Evolutionary conservation across 2,113 vertebrate genomes (phyloP).

Genomic region (Baryphthengus martii): DNA sequence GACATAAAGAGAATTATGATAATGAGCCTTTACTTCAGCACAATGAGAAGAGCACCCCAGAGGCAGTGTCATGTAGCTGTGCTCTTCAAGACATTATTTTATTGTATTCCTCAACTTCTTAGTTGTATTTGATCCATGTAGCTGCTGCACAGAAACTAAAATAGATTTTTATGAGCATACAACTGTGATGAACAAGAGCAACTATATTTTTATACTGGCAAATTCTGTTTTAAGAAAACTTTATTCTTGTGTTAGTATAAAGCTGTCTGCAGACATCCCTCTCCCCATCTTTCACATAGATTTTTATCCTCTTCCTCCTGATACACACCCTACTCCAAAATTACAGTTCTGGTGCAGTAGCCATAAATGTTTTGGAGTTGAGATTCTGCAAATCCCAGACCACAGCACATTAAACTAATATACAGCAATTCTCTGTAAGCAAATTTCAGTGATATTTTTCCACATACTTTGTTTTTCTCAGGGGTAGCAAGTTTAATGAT

Average conservation of each 20-base stretch:
- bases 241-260: neutral
- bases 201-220: neutral
- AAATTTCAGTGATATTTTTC: too few relatives aligned
- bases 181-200: neutral
- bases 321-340: neutral
- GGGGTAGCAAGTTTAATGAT: neutral
- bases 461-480: neutral
- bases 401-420: neutral
- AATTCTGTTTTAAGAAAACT: rapidly evolving
- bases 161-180: neutral
- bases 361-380: neutral
- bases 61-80: neutral
- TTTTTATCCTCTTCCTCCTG: neutral
- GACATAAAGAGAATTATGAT: neutral
- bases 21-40: neutral
- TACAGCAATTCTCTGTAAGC: neutral
- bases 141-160: neutral
- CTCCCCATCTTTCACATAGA: neutral
- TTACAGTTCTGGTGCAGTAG: neutral
- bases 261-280: rapidly evolving
- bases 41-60: neutral
- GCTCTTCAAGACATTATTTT: neutral
- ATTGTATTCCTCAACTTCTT: neutral
- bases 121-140: neutral
- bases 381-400: neutral